Evolutionary conservation across 2,888 invertebrate genomes (phyloP), one percentile per base, ranked within the genome.

Genomic region (Drosophila pullipes): DNA sequence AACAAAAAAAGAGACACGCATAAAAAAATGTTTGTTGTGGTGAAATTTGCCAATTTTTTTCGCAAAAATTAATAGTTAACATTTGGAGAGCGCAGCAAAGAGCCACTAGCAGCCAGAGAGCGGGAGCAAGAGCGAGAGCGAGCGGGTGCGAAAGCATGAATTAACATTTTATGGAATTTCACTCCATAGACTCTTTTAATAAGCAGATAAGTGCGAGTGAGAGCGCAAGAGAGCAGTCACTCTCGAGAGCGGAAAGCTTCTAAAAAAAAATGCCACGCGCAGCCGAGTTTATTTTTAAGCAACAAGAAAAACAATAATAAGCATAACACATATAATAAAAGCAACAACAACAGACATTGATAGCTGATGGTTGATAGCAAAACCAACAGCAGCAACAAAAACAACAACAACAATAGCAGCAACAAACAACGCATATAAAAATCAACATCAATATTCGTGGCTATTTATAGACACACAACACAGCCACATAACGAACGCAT

Each of bases 381-480:
- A 58, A 55, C n/a, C 76, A 76, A 53, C 62, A 66, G 65, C 75
- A 77, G 74, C 47, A 71, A 28, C 55, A 59, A 50, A 31, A 53
- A n/a, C 44, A 49, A 39, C 44, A 60, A 35, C 41, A 55, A 49
- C 47, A 58, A 54, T 30, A 52, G 10, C 37, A 47, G 41, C 52
- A 58, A 44, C 49, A 52, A 54, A 53, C 67, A 62, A 67, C 69
- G 76, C 82, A 70, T 81, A 89, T 78, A 76, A 90, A 91, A 91
- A 91, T 91, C 91, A 83, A 90, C 90, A 88, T 82, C 90, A 91
- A 88, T 90, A 91, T 91, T 90, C 91, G 88, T 83, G 72, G 76
- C 91, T 91, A 91, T 91, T 91, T 91, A 88, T 91, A 91, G 91
- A 82, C 70, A 77, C 78, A 82, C 69, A 80, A 85, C 91, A 91